A percentile compares a stretch with the other conserved stretches of the same genome.
These are phyloP conservation scores for Eciton burchellii DNA, from an alignment of 1,140 invertebrate genomes.

Conservation along the genomic window DNA sequence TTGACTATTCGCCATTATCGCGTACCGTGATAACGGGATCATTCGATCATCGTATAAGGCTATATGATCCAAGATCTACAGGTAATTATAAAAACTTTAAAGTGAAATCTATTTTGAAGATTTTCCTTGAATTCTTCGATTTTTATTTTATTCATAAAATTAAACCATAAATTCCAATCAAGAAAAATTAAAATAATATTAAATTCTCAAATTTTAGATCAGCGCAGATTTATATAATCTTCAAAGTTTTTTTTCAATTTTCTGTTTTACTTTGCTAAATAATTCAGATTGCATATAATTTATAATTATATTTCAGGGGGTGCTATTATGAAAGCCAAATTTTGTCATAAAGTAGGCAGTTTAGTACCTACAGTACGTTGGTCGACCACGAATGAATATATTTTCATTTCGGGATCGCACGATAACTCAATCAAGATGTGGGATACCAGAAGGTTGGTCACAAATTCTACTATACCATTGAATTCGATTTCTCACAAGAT, in stretches of 20 bases:
- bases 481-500: too few relatives aligned
- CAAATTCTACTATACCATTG: too few relatives aligned
- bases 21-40: slow-evolving; percentile 94
- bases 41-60: slow-evolving; percentile 94
- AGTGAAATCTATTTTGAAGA: too few relatives aligned
- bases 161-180: too few relatives aligned
- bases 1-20: slow-evolving; percentile 93
- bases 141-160: not conserved
- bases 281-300: too few relatives aligned
- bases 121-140: too few relatives aligned
- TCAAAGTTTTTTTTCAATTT: too few relatives aligned
- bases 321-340: slow-evolving; percentile 93
- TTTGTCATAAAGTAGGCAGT: slow-evolving; percentile 98
- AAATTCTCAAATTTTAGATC: not conserved
- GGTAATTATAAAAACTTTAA: slow-evolving; percentile 85
- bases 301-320: slow-evolving; percentile 88
- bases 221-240: too few relatives aligned
- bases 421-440: slow-evolving; percentile 97
- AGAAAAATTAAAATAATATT: too few relatives aligned
- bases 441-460: slow-evolving; percentile 94
- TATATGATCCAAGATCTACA: slow-evolving; percentile 96
- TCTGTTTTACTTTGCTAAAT: too few relatives aligned
- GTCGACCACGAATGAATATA: slow-evolving; percentile 92
- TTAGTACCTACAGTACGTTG: too few relatives aligned
- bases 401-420: slow-evolving; percentile 98